These are phyloP conservation scores for Doris montereyensis DNA, from an alignment of 2,888 invertebrate genomes.

Conservation along the genomic window DNA sequence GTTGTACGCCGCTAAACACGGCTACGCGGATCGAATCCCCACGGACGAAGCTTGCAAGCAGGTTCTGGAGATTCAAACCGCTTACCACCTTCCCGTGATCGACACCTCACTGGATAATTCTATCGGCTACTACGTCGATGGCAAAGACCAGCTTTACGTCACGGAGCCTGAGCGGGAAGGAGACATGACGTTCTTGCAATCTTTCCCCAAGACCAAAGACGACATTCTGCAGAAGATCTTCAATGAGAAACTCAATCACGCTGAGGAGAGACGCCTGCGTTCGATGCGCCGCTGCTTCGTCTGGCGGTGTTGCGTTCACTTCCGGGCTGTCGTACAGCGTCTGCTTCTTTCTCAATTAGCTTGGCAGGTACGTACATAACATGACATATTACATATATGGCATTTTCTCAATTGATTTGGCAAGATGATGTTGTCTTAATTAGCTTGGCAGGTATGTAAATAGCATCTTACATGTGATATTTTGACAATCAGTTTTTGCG, in stretches of 20 bases:
- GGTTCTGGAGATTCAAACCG: slow-evolving; percentile 61
- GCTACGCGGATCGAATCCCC: slow-evolving; percentile 60
- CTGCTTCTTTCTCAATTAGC: neutral
- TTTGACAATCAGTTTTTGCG: too few relatives aligned
- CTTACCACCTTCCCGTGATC: slow-evolving; percentile 50
- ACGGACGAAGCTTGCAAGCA: slow-evolving; percentile 60
- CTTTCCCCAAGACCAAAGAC: slow-evolving; percentile 52
- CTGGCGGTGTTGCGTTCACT: slow-evolving; percentile 26
- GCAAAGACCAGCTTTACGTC: slow-evolving; percentile 48
- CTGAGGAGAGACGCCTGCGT: slow-evolving; percentile 43
- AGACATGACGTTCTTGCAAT: slow-evolving; percentile 59
- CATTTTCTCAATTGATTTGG: too few relatives aligned
- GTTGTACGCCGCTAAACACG: slow-evolving; percentile 51
- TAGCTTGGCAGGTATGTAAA: neutral
- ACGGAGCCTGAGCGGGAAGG: slow-evolving; percentile 54
- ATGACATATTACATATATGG: too few relatives aligned
- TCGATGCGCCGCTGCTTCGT: slow-evolving; percentile 29
- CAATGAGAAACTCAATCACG: slow-evolving; percentile 55
- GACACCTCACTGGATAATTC: slow-evolving; percentile 47
- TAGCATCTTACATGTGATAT: too few relatives aligned
- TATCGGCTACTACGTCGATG: slow-evolving; percentile 43
- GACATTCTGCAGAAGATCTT: slow-evolving; percentile 62
- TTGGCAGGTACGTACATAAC: neutral
- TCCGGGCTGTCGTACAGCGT: neutral
- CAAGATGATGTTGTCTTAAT: neutral